A percentile compares a stretch with the other conserved stretches of the same genome.
Evolutionary conservation across 2,888 invertebrate genomes (phyloP).

Genomic region (Ferdinandea cuprea): DNA sequence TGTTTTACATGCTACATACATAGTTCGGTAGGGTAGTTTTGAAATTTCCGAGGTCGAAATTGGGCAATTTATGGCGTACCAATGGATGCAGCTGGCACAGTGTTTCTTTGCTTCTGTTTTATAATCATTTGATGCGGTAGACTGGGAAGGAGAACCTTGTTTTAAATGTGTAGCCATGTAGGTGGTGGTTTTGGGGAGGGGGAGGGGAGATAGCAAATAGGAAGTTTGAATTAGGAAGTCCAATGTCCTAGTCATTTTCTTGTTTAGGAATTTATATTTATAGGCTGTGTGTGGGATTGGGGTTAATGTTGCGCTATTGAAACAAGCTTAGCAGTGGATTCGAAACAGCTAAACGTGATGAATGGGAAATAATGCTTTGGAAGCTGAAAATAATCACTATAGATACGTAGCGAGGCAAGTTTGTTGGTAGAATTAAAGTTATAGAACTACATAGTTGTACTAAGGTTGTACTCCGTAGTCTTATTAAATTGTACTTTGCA

Average conservation of each 20-base stretch:
- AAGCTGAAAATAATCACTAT: no score
- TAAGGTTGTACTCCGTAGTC: no score
- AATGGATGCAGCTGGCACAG: constrained; percentile 18
- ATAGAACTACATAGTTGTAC: no score
- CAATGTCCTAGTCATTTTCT: background rate
- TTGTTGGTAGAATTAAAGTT: no score
- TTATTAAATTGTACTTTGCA: no score
- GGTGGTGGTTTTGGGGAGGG: no score
- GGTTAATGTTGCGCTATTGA: background rate
- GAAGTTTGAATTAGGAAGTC: constrained; percentile 12
- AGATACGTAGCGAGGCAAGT: no score
- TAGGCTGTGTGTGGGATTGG: background rate
- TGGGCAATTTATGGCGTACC: constrained; percentile 52
- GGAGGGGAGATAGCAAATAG: no score
- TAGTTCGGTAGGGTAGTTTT: constrained; percentile 52
- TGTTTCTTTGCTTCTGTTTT: constrained; percentile 14
- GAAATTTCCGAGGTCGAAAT: constrained; percentile 22
- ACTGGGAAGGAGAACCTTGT: constrained; percentile 11
- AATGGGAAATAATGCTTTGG: no score
- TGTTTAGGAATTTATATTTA: background rate
- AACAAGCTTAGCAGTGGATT: background rate
- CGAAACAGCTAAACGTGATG: background rate
- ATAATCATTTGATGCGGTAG: constrained; percentile 28
- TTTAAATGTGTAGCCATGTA: constrained; percentile 25
- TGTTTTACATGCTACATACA: constrained; percentile 66